These are phyloP conservation scores for Atta colombica DNA, from an alignment of 1,140 invertebrate genomes.

Conservation along the genomic window DNA sequence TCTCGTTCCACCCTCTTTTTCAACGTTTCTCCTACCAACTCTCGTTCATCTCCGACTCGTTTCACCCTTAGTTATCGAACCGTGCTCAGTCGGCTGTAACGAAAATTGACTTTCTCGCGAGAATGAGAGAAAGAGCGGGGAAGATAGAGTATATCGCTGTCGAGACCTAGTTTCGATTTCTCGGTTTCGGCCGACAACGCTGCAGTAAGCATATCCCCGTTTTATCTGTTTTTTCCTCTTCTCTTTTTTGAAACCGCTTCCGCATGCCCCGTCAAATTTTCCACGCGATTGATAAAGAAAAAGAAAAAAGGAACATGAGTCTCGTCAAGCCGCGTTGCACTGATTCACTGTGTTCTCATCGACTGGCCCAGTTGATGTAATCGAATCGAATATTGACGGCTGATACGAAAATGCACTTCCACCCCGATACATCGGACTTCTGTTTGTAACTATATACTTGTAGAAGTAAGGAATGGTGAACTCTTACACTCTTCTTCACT, in stretches of 20 bases:
- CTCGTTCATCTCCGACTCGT: conserved; percentile 66
- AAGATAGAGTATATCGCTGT: conserved; percentile 52
- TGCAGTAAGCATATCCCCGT: conserved; percentile 22
- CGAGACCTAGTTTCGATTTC: conserved; percentile 56
- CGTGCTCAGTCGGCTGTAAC: conserved; percentile 69
- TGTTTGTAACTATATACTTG: not conserved
- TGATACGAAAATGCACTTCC: conserved; percentile 63
- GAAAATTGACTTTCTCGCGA: conserved; percentile 63
- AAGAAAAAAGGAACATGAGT: conserved; percentile 30
- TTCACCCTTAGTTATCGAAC: conserved; percentile 63
- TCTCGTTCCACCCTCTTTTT: conserved; percentile 53
- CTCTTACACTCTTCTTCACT: conserved; percentile 46
- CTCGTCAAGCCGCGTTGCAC: conserved; percentile 18
- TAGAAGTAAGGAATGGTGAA: not conserved
- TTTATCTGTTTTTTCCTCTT: conserved; percentile 34
- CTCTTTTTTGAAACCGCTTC: conserved; percentile 21
- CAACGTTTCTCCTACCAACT: conserved; percentile 67
- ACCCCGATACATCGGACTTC: conserved; percentile 30
- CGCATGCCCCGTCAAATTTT: conserved; percentile 51
- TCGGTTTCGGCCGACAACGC: conserved; percentile 20
- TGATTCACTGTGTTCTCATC: conserved; percentile 33
- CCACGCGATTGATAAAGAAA: conserved; percentile 54
- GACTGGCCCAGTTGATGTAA: conserved; percentile 53
- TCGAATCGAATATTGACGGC: conserved; percentile 60
- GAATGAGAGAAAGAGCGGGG: conserved; percentile 33